Conservation (phyloP, 1,140 invertebrate species). For the Ericerus pela region DNA sequence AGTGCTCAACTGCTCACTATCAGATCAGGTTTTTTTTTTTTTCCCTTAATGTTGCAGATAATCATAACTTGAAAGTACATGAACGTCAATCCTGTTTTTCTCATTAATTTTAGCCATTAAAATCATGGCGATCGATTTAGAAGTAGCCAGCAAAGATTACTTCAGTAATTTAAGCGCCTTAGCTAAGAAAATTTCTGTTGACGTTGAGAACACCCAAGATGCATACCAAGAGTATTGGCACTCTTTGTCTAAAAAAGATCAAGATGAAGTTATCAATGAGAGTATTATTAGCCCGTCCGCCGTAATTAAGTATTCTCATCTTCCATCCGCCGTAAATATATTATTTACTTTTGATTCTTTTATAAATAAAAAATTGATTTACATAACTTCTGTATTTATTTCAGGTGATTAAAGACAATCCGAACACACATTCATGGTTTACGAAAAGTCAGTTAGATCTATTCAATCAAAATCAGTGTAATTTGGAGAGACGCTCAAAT, state of each 20-base stretch:
- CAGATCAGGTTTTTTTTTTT: too few species aligned
- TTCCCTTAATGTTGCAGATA: too few species aligned
- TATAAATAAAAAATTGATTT: neutral
- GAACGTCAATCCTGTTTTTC: too few species aligned
- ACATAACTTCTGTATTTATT: neutral
- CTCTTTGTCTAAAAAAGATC: neutral
- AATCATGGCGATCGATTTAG: neutral
- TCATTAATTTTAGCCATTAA: too few species aligned
- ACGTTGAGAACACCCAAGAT: slow-evolving; percentile 5
- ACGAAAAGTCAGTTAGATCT: neutral
- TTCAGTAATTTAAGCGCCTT: neutral
- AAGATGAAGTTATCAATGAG: slow-evolving; percentile 5
- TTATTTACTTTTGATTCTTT: neutral
- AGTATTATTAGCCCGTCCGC: slow-evolving; percentile 3
- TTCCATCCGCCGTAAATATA: neutral
- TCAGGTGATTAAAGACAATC: neutral
- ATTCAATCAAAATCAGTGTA: neutral
- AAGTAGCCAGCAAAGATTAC: neutral
- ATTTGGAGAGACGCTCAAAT: neutral
- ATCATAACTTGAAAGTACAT: too few species aligned
- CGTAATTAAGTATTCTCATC: slow-evolving; percentile 5
- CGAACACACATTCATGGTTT: neutral
- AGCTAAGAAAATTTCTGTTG: neutral
- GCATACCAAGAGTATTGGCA: slow-evolving; percentile 13
- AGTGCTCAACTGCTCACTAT: too few species aligned